Conservation (phyloP, 2,113 vertebrate genomes). For the Neopipo cinnamomea region DNA sequence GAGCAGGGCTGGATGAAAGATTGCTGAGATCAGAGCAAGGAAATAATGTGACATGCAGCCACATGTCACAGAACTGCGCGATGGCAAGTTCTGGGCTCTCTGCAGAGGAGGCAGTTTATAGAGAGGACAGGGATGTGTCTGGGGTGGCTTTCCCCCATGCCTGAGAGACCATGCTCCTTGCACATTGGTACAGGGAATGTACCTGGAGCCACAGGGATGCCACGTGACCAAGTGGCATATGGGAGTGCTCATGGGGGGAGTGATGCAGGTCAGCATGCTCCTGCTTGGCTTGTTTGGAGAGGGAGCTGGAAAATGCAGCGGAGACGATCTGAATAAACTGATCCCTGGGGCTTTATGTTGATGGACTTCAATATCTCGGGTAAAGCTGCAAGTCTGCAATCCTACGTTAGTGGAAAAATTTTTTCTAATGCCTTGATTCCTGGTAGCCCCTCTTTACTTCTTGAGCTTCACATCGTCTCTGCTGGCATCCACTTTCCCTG, state of each 20-base stretch:
- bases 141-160: not conserved
- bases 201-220: not conserved
- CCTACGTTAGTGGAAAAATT: not conserved
- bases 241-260: not conserved
- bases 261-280: not conserved
- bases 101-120: not conserved
- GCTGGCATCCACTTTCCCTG: not conserved
- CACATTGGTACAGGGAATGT: fast-evolving
- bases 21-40: not conserved
- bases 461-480: not conserved
- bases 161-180: not conserved
- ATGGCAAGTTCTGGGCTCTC: not conserved
- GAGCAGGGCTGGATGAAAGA: not conserved
- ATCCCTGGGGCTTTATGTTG: not conserved
- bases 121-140: not conserved
- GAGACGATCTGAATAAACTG: not conserved
- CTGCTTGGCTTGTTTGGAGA: not conserved
- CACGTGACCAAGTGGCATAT: fast-evolving
- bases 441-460: not conserved
- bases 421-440: not conserved
- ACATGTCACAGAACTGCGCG: fast-evolving
- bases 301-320: not conserved
- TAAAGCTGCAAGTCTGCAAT: not conserved
- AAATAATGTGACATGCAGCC: not conserved
- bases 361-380: fast-evolving